phyloP scores from a whole-genome alignment of 2,888 invertebrate genomes.

The Panopea generosa region DNA sequence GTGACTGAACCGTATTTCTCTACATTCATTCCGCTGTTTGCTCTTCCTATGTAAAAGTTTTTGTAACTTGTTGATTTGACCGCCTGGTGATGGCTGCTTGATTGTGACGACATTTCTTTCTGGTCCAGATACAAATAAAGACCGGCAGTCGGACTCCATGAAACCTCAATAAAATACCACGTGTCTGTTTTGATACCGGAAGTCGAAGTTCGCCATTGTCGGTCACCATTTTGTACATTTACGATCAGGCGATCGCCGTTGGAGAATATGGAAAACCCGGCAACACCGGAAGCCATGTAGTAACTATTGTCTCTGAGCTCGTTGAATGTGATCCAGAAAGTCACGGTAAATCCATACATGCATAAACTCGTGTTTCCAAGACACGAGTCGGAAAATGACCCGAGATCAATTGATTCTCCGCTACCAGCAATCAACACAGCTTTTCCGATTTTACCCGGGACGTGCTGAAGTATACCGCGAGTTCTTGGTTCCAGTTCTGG shows the following conservation, averaged over 20 bases:
- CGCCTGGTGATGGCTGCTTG: slow-evolving; percentile 45
- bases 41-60: slow-evolving; percentile 78
- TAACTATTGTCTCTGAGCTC: slow-evolving; percentile 60
- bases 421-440: slow-evolving; percentile 72
- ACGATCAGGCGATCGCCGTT: slow-evolving; percentile 67
- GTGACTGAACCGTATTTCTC: slow-evolving; percentile 70
- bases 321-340: slow-evolving; percentile 79
- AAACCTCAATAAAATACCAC: slow-evolving; percentile 83
- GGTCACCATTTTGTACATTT: slow-evolving; percentile 69
- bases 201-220: slow-evolving; percentile 63
- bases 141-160: slow-evolving; percentile 74
- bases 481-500: slow-evolving; percentile 64
- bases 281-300: slow-evolving; percentile 70
- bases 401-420: slow-evolving; percentile 77
- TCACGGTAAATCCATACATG: slow-evolving; percentile 78
- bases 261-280: slow-evolving; percentile 75
- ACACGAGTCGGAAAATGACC: slow-evolving; percentile 75
- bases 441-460: slow-evolving; percentile 72
- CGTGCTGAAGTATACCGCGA: slow-evolving; percentile 63
- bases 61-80: slow-evolving; percentile 29
- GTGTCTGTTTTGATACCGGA: slow-evolving; percentile 62
- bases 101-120: slow-evolving; percentile 62
- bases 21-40: slow-evolving; percentile 51
- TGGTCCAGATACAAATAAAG: slow-evolving; percentile 77
- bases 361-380: slow-evolving; percentile 78